phyloP scores from a whole-genome alignment of 2,797 vertebrate species.

The Xiphorhynchus erythropygius region DNA sequence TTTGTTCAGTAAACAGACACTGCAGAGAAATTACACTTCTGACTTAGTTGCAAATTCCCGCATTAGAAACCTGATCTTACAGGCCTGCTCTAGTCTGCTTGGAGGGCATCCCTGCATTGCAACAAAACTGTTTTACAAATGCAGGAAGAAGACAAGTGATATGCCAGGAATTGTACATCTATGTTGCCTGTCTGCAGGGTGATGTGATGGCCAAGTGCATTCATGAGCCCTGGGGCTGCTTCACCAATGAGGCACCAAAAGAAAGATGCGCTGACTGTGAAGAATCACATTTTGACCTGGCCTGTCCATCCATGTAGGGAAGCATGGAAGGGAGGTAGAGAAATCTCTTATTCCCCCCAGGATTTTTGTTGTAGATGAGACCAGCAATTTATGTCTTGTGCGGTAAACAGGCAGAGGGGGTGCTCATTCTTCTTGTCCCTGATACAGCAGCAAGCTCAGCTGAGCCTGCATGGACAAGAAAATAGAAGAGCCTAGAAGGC shows the following conservation, averaged over 20 bases:
- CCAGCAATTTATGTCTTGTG: neutral
- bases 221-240: neutral
- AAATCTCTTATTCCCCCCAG: neutral
- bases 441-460: neutral
- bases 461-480: neutral
- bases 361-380: neutral
- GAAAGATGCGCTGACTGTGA: neutral
- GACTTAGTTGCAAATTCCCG: conserved; percentile 7
- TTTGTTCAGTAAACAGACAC: neutral
- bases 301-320: neutral
- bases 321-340: neutral
- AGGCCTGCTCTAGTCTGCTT: neutral
- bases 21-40: neutral
- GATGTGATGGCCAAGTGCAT: neutral
- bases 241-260: neutral
- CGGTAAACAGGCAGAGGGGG: neutral
- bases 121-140: neutral
- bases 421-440: neutral
- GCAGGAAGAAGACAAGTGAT: neutral
- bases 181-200: neutral
- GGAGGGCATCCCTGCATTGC: neutral
- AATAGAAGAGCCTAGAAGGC: conserved; percentile 2
- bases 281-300: neutral
- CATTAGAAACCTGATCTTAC: neutral
- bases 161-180: fast-evolving